Evolutionary conservation across 2,113 vertebrate species (phyloP).

Genomic region (Esox niger): DNA sequence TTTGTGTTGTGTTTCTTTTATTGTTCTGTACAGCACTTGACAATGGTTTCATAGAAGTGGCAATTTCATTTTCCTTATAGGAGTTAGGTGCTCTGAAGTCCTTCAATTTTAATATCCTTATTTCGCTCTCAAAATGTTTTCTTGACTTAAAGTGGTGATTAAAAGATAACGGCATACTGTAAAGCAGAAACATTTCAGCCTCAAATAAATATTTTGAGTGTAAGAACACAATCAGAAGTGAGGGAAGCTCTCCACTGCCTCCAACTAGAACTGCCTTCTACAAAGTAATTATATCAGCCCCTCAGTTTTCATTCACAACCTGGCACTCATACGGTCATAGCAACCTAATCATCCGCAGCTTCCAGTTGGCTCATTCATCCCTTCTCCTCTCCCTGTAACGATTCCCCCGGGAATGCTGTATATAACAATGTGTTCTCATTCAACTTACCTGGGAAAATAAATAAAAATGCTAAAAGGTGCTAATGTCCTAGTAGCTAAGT

Average conservation of each 20-base stretch:
- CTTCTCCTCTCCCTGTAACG: too few species aligned
- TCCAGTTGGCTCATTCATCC: too few species aligned
- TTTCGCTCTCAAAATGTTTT: background rate
- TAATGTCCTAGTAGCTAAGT: slow-evolving; percentile 30
- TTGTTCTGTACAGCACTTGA: background rate
- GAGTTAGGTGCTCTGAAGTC: background rate
- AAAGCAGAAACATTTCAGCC: slow-evolving; percentile 60
- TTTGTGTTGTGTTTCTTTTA: slow-evolving; percentile 13
- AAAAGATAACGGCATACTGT: slow-evolving; percentile 8
- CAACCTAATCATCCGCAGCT: too few species aligned
- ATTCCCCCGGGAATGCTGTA: too few species aligned
- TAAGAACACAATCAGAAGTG: slow-evolving; percentile 28
- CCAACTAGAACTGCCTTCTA: slow-evolving; percentile 34
- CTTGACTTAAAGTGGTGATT: slow-evolving; percentile 9
- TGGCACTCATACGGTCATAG: too few species aligned
- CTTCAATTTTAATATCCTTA: background rate
- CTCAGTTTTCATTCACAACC: too few species aligned
- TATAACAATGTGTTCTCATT: too few species aligned
- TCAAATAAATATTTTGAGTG: slow-evolving; percentile 5
- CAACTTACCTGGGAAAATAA: slow-evolving; percentile 19
- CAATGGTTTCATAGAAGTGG: background rate
- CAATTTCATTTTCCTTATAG: slow-evolving; percentile 39
- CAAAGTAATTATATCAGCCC: too few species aligned
- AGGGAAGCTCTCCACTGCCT: slow-evolving; percentile 42
- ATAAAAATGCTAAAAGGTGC: too few species aligned